Evolutionary conservation across 2,113 vertebrate genomes (phyloP).

Genomic region (Nothoprocta pentlandii): DNA sequence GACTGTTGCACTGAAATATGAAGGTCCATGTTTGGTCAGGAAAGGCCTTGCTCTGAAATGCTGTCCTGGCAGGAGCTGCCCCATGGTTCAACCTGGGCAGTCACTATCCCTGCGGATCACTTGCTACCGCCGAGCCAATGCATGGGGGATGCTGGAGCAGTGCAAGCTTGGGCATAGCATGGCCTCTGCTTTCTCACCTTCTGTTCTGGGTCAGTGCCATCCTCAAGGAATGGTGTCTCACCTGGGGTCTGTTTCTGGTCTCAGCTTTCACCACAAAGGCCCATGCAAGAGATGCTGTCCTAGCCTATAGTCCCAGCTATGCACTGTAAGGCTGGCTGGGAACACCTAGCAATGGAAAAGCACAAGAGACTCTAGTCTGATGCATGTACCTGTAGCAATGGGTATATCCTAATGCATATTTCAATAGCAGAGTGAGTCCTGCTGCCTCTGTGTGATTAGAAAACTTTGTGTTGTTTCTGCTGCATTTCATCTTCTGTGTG

Average conservation of each 20-base stretch:
- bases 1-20: not conserved
- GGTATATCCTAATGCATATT: not conserved
- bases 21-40: not conserved
- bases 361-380: not conserved
- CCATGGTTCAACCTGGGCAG: not conserved
- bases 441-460: not conserved
- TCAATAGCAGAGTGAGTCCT: not conserved
- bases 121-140: not conserved
- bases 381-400: not conserved
- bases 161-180: rapidly evolving
- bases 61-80: not conserved
- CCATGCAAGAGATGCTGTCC: not conserved
- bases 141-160: rapidly evolving
- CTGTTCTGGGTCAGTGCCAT: not conserved
- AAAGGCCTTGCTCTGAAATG: not conserved
- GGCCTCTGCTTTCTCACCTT: not conserved
- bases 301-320: not conserved
- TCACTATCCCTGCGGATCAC: rapidly evolving
- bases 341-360: not conserved
- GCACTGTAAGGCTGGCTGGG: rapidly evolving
- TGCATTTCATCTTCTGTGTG: not conserved
- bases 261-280: not conserved
- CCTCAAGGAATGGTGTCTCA: not conserved
- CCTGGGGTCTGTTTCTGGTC: not conserved
- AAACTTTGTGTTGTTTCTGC: not conserved